phyloP scores from a whole-genome alignment of 1,140 invertebrate species.

The Drosophila triauraria region DNA sequence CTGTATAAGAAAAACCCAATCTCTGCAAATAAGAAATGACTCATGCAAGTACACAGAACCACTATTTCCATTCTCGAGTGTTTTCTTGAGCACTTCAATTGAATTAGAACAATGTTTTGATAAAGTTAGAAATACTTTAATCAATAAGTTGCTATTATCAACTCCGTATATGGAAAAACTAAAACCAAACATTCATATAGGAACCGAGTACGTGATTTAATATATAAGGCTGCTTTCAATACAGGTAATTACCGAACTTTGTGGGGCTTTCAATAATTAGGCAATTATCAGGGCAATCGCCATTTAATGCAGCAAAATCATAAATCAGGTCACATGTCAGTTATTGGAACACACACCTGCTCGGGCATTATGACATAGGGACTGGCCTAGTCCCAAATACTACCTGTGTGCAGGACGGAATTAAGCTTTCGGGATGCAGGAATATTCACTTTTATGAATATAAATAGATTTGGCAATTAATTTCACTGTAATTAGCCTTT shows the following conservation, averaged over 20 bases:
- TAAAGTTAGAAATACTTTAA: not conserved
- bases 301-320: slow-evolving; percentile 53
- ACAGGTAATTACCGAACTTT: slow-evolving; percentile 30
- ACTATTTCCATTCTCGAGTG: slow-evolving; percentile 1
- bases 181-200: not conserved
- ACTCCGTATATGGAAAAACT: not conserved
- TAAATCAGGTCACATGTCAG: slow-evolving; percentile 67
- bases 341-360: slow-evolving; percentile 9
- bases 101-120: not conserved
- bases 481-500: not conserved
- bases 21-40: not conserved
- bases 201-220: slow-evolving; percentile 12
- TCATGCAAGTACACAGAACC: not conserved
- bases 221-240: slow-evolving; percentile 1
- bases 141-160: not conserved
- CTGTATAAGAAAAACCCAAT: not conserved
- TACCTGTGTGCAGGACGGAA: slow-evolving; percentile 3
- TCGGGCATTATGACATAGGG: slow-evolving; percentile 5
- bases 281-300: slow-evolving; percentile 48
- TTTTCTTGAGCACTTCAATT: not conserved
- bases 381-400: not conserved
- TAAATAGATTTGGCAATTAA: not conserved
- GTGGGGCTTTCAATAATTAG: slow-evolving; percentile 54
- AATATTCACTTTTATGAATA: not conserved
- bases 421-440: no score